Conservation (phyloP, 2,888 invertebrate genomes). For the Cerastis leucographa region DNA sequence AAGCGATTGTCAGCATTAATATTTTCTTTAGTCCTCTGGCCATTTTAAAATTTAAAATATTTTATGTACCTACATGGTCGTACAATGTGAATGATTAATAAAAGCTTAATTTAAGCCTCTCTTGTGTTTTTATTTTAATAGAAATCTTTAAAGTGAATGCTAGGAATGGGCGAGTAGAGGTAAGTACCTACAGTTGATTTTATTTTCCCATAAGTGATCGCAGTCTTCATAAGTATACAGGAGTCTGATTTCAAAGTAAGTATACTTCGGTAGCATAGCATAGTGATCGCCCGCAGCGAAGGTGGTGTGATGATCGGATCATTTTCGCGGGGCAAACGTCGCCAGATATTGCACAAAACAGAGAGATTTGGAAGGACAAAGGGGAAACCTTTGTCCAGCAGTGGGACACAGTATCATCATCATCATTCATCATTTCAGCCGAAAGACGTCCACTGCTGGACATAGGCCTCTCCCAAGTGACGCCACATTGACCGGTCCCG, state of each 20-base stretch:
- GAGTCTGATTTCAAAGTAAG: background rate
- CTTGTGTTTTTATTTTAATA: conserved; percentile 35
- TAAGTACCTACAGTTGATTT: background rate
- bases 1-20: conserved; percentile 71
- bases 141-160: background rate
- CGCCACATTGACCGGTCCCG: no score
- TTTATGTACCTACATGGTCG: conserved; percentile 72
- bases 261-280: no score
- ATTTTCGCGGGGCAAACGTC: no score
- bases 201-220: background rate
- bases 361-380: no score
- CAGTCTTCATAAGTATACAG: background rate
- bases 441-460: no score
- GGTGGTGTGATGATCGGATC: no score
- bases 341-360: no score
- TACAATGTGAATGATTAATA: conserved; percentile 78
- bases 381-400: no score
- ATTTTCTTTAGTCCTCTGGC: conserved; percentile 73
- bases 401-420: no score
- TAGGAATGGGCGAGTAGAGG: background rate
- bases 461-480: no score
- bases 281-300: no score
- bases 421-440: no score
- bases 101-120: conserved; percentile 75
- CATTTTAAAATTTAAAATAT: conserved; percentile 70